phyloP scores from a whole-genome alignment of 2,888 invertebrate genomes.

The Lochmaea crataegi region DNA sequence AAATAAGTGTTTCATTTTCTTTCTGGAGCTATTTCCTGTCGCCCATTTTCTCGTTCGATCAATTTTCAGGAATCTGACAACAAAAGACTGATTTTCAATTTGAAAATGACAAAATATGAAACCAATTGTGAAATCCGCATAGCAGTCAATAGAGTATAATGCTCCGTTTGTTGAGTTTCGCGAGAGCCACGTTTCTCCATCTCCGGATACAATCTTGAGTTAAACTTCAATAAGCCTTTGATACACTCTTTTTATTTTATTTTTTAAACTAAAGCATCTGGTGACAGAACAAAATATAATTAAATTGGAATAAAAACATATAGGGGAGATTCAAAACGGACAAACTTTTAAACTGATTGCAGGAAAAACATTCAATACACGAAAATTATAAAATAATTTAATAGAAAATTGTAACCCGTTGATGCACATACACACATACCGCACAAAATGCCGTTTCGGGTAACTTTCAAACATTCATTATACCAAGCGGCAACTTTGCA shows the following conservation, averaged over 20 bases:
- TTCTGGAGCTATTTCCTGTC: slow-evolving; percentile 30
- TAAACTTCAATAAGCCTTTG: slow-evolving; percentile 6
- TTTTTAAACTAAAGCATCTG: background rate
- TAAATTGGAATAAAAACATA: background rate
- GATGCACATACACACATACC: slow-evolving; percentile 20
- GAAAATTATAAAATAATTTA: slow-evolving; percentile 30
- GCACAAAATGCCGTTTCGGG: slow-evolving; percentile 21
- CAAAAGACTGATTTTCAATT: slow-evolving; percentile 24
- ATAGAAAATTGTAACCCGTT: slow-evolving; percentile 28
- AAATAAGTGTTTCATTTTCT: slow-evolving; percentile 33
- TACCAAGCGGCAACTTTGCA: slow-evolving; percentile 27
- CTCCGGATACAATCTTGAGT: slow-evolving; percentile 5
- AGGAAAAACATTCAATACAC: slow-evolving; percentile 17
- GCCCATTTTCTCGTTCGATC: slow-evolving; percentile 21
- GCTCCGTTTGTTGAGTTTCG: slow-evolving; percentile 3
- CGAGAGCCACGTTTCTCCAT: background rate
- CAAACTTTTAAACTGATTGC: slow-evolving; percentile 17
- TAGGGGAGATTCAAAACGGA: background rate
- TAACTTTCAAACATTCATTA: slow-evolving; percentile 31
- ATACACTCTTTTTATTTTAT: background rate
- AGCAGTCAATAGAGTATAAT: slow-evolving; percentile 6
- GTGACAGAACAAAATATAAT: too few relatives aligned
- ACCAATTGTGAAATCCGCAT: slow-evolving; percentile 15
- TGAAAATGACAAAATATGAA: slow-evolving; percentile 19
- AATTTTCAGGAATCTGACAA: slow-evolving; percentile 19